These are phyloP conservation scores for Ophion ventricosus DNA, from an alignment of 2,888 invertebrate genomes.

Conservation along the genomic window DNA sequence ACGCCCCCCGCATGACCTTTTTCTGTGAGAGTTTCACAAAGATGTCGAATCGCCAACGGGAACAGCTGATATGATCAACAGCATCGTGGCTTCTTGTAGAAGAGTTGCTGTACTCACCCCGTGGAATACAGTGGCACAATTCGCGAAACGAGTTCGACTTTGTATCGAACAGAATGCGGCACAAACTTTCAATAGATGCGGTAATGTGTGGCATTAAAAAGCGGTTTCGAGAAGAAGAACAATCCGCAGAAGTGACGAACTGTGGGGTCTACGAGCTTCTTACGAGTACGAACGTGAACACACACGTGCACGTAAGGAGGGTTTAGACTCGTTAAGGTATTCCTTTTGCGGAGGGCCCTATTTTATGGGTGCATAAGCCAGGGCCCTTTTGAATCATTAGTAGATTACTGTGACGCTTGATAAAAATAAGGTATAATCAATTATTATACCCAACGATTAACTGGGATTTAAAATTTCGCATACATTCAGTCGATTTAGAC, in stretches of 20 bases:
- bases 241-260: neutral
- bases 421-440: too few relatives aligned
- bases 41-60: neutral
- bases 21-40: neutral
- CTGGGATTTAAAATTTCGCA: too few relatives aligned
- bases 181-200: neutral
- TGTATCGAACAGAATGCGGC: constrained; percentile 2
- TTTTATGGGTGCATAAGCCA: too few relatives aligned
- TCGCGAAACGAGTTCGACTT: neutral
- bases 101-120: neutral
- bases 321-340: neutral
- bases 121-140: neutral
- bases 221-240: neutral
- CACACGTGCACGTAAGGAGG: neutral
- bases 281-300: neutral
- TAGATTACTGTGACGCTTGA: too few relatives aligned
- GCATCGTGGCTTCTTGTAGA: neutral
- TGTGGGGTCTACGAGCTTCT: neutral
- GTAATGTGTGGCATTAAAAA: neutral
- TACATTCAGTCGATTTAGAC: too few relatives aligned
- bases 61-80: neutral
- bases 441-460: too few relatives aligned
- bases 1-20: neutral
- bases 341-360: too few relatives aligned
- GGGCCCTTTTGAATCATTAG: too few relatives aligned